Evolutionary conservation across 2,888 invertebrate genomes (phyloP), one percentile per base, ranked within the genome.

Genomic region (Chalcis sispes): DNA sequence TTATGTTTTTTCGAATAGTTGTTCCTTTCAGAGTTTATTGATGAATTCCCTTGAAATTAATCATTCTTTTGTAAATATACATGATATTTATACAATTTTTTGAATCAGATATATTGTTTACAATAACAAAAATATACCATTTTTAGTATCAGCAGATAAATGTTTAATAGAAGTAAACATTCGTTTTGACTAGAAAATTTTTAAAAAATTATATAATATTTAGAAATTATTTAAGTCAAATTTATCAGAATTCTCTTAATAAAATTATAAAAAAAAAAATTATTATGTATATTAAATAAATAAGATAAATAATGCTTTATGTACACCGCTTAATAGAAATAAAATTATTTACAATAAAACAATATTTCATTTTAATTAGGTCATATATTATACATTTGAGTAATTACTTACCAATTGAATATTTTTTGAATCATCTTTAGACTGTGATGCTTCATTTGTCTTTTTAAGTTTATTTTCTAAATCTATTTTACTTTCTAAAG

Each of bases 391-490:
- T n/a, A n/a, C n/a, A n/a, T n/a, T n/a, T n/a, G n/a, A n/a, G n/a
- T n/a, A n/a, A n/a, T n/a, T n/a, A n/a, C n/a, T n/a, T n/a, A n/a
- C n/a, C n/a, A n/a, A n/a, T n/a, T n/a, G n/a, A n/a, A n/a, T n/a
- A 46, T 25, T 25, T 62, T 50, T 29, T 65, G 13, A 50, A 15
- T 29, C 76, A 7, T 79, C 77, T 77, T 78, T 79, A 46, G 82
- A 62, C 80, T 91, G 90, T 84, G 91, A 89, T 32, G 15, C 25
- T n/a, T 25, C 7, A 66, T 90, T 90, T 18, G 90, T 90, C 77
- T 90, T 90, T 72, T 89, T 89, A 81, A 90, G 90, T 83, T 91
- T 90, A 81, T 92, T 91, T 83, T 92, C 91, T 93, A 88, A 74
- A 89, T 87, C 7, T 79, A 91, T 89, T 82, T 91, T 90, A 61